Percentiles rank a stretch among this genome's conserved stretches.
Conservation (phyloP, 2,888 invertebrate genomes). For the Meandrusa payeni region DNA sequence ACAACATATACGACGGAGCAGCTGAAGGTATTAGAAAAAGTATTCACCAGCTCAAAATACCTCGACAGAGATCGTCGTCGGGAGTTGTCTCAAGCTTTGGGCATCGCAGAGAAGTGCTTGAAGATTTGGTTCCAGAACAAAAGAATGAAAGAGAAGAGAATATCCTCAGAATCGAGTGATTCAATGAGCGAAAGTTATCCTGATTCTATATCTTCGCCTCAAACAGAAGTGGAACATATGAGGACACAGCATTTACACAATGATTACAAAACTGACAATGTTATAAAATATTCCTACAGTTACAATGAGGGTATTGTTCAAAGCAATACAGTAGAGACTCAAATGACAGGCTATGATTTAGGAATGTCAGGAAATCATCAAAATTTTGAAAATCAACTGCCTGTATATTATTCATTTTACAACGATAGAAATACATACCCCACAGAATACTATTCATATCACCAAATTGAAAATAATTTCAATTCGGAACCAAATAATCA, state of each 20-base stretch:
- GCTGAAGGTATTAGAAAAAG: slow-evolving; percentile 82
- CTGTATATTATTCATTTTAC: slow-evolving; percentile 21
- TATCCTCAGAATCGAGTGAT: slow-evolving; percentile 52
- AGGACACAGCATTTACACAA: neutral
- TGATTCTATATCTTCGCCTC: slow-evolving; percentile 24
- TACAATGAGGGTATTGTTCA: neutral
- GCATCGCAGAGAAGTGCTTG: slow-evolving; percentile 85
- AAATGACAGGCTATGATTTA: neutral
- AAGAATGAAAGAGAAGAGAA: slow-evolving; percentile 86
- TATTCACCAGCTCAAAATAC: slow-evolving; percentile 77
- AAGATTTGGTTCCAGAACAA: slow-evolving; percentile 94
- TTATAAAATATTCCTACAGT: neutral
- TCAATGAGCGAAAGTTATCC: slow-evolving; percentile 38
- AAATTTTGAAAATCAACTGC: neutral
- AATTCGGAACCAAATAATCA: slow-evolving; percentile 9
- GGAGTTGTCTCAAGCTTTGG: slow-evolving; percentile 82
- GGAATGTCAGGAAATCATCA: slow-evolving; percentile 10
- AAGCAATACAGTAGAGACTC: neutral
- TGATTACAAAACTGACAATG: neutral
- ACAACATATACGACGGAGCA: slow-evolving; percentile 89
- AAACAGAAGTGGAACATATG: slow-evolving; percentile 6
- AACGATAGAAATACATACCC: slow-evolving; percentile 40
- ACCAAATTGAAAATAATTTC: slow-evolving; percentile 22
- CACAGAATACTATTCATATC: slow-evolving; percentile 44
- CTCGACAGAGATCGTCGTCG: slow-evolving; percentile 83